Percentiles rank a stretch among this genome's conserved stretches.
These are phyloP conservation scores for Platypus cylindrus DNA, from an alignment of 2,888 invertebrate species.

Conservation along the genomic window DNA sequence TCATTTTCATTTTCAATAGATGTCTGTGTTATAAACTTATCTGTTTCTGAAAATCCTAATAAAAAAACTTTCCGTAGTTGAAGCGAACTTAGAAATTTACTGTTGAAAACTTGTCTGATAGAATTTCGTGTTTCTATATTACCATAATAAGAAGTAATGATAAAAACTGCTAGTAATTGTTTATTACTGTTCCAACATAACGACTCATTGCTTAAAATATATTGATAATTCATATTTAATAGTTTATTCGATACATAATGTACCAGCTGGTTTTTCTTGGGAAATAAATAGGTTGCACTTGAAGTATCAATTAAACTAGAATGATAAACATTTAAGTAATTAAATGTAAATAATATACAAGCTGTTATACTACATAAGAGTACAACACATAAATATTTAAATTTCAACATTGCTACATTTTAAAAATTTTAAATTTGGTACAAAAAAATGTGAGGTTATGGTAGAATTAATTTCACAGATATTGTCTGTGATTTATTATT, in stretches of 20 bases:
- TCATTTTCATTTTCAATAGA: conserved; percentile 49
- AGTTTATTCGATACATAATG: conserved; percentile 14
- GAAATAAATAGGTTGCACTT: too few relatives aligned
- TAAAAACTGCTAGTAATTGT: conserved; percentile 33
- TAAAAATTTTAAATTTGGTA: too few relatives aligned
- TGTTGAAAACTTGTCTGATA: conserved; percentile 53
- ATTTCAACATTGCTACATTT: too few relatives aligned
- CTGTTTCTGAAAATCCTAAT: conserved; percentile 45
- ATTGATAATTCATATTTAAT: conserved; percentile 25
- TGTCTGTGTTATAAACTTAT: conserved; percentile 42
- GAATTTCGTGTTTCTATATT: conserved; percentile 57
- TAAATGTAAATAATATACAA: too few relatives aligned
- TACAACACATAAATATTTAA: too few relatives aligned
- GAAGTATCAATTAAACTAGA: too few relatives aligned
- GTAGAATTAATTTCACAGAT: too few relatives aligned
- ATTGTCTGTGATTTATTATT: too few relatives aligned
- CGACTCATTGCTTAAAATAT: conserved; percentile 22
- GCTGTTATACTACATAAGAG: too few relatives aligned
- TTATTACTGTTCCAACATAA: conserved; percentile 19
- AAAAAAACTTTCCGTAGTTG: conserved; percentile 56
- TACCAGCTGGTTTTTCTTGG: background rate
- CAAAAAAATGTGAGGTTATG: too few relatives aligned
- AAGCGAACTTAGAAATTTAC: conserved; percentile 42
- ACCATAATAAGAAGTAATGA: conserved; percentile 67
- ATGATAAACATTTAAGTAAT: too few relatives aligned